Evolutionary conservation across 2,888 invertebrate genomes (phyloP).

Genomic region (Galerucella pusilla): DNA sequence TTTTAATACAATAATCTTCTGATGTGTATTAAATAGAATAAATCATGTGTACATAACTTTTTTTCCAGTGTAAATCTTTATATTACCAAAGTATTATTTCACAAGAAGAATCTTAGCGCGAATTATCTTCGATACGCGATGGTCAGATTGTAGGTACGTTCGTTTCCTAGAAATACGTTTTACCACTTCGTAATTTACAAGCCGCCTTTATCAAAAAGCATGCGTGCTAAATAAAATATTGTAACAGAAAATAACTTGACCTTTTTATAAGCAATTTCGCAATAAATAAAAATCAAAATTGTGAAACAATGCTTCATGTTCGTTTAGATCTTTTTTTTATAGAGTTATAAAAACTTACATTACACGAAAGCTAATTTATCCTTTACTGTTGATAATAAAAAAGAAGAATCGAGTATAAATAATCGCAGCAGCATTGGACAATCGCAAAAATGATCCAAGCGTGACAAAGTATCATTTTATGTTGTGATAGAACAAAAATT

Average conservation of each 20-base stretch:
- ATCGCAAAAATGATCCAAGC: no score
- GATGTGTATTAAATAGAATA: no score
- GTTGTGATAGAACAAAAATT: no score
- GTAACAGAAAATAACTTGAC: conserved; percentile 19
- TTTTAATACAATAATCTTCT: no score
- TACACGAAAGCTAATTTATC: neutral
- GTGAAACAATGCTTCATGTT: conserved; percentile 14
- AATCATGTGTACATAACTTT: no score
- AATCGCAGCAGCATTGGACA: neutral
- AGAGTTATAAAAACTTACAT: neutral
- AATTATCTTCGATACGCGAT: conserved; percentile 27
- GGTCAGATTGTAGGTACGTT: conserved; percentile 22
- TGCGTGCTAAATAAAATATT: conserved; percentile 21
- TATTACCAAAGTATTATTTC: conserved; percentile 21
- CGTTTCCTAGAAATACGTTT: conserved; percentile 38
- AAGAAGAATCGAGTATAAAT: neutral
- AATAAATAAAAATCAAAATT: conserved; percentile 14
- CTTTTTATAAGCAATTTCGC: conserved; percentile 21
- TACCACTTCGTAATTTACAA: conserved; percentile 40
- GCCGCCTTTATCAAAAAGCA: conserved; percentile 29
- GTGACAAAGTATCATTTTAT: no score
- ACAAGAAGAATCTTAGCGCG: conserved; percentile 19
- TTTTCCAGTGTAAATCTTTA: conserved; percentile 18
- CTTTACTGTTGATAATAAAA: neutral
- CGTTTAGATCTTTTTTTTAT: conserved; percentile 4